Base-by-base conservation (phyloP, 1,140 invertebrate genomes). In the Frieseomelitta varia region DNA sequence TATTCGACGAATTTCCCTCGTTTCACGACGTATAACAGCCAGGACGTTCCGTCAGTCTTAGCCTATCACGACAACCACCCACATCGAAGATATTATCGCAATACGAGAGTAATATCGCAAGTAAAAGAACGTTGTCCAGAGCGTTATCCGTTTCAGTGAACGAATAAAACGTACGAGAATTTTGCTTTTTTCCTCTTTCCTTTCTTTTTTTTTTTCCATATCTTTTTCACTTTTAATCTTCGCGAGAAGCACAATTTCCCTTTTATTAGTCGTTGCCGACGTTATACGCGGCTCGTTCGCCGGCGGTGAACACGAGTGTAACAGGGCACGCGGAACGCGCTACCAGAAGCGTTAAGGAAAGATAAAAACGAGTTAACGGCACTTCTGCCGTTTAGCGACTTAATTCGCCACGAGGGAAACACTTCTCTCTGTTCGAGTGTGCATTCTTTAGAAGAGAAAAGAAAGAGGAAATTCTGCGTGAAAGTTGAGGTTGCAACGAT, bases 141-240 rank as follows among this genome's bases (percentile, higher is more conserved):
- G 0, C 39, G 39, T 0, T 47, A 6, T 47, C 8, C 39, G 24
- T 68, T 76, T 68, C 80, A 39, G n/a, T 4, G 4, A 56, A 76
- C 51, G 55, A 76, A 82, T 68, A 76, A 61, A 30, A n/a, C 67
- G 53, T 39, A 17, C 53, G 34, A 47, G 67, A 76, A 51, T 58
- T 10, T 15, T 61, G 10, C 0, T 6, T 30, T 63, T 27, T 65
- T 27, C 17, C 6, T 27, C 21, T 53, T 47, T 76, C 39, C 39
- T 76, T 56, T 76, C 17, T 24, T 51, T 2, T 17, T 74, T 74
- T 56, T 77, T n/a, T n/a, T n/a, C n/a, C n/a, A n/a, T n/a, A n/a
- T n/a, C n/a, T n/a, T n/a, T n/a, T n/a, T n/a, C n/a, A 76, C 47
- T 77, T 77, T 63, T 65, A 39, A 82, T 82, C 51, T 76, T 27